Evolutionary conservation across 1,140 invertebrate species (phyloP), one percentile per base, ranked within the genome.

Genomic region (Sitophilus oryzae): DNA sequence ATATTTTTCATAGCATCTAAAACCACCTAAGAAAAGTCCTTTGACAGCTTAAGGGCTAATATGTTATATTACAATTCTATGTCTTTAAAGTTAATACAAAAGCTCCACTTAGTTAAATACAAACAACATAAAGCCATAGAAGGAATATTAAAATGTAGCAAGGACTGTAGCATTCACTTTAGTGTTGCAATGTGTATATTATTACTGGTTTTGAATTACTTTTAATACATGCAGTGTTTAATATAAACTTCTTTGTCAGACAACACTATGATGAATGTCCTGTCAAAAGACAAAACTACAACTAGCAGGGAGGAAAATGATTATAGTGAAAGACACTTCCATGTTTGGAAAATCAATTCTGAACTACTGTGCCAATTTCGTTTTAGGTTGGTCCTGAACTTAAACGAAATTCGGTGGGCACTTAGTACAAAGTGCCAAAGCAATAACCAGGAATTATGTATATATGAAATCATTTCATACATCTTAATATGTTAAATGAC

Each of bases 401-500:
- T 63, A 68, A 70, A 70, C 61, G 65, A 63, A 64, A 66, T 59
- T 58, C 64, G 68, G 62, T 61, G 54, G 23, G 61, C 64, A 65
- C 61, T 58, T 47, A 44, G 59, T 49, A 62, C 48, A 61, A 48
- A 62, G 64, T 67, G 63, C 60, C 49, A 34, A 67, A 68, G 63
- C 64, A 64, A 68, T 66, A 66, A 67, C 65, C 51, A 69, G 63
- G n/a, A 67, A 66, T 67, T 66, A 69, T 57, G 54, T 53, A 60
- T 65, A 66, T 58, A 66, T 68, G 64, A 68, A 59, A 70, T 68
- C 61, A 68, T 66, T 66, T 65, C 64, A 67, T 66, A 66, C 62
- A 65, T 61, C 48, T 40, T 18, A 53, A 61, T 60, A 67, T 69
- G 60, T 60, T 60, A 58, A 53, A 68, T 67, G 65, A 68, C 63